phyloP scores from a whole-genome alignment of 1,140 invertebrate genomes.

The Hormaphis cornu region DNA sequence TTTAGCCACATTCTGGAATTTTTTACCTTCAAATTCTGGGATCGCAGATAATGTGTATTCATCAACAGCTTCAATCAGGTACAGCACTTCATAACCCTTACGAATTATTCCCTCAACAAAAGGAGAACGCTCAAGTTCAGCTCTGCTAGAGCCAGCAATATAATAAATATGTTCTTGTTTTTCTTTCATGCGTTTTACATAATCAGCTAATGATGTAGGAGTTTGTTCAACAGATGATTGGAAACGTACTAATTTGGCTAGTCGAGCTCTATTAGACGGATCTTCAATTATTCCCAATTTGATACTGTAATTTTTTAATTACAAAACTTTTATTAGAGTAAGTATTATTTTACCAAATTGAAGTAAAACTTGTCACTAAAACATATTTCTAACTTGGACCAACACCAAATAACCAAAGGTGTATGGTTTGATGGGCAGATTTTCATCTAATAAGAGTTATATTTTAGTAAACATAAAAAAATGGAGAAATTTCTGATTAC shows the following conservation, averaged over 20 bases:
- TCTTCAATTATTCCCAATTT: conserved; percentile 98
- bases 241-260: conserved; percentile 92
- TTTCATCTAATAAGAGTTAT: too few relatives aligned
- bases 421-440: too few relatives aligned
- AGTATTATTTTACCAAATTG: neutral
- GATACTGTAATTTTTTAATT: conserved; percentile 50
- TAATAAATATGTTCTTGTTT: conserved; percentile 95
- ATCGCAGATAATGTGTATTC: conserved; percentile 94
- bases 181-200: conserved; percentile 93
- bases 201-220: conserved; percentile 73
- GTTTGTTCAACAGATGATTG: conserved; percentile 64
- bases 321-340: neutral
- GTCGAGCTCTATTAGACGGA: conserved; percentile 83
- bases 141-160: conserved; percentile 78
- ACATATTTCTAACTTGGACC: neutral
- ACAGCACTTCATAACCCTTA: conserved; percentile 94
- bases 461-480: too few relatives aligned
- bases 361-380: neutral
- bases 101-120: conserved; percentile 90
- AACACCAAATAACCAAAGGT: neutral
- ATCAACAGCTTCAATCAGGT: conserved; percentile 92
- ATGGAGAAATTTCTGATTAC: too few relatives aligned
- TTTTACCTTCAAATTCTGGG: conserved; percentile 98
- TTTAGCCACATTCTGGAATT: conserved; percentile 99
- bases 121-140: conserved; percentile 86